phyloP scores from a whole-genome alignment of 2,888 invertebrate genomes.

The Heliconius hortense region DNA sequence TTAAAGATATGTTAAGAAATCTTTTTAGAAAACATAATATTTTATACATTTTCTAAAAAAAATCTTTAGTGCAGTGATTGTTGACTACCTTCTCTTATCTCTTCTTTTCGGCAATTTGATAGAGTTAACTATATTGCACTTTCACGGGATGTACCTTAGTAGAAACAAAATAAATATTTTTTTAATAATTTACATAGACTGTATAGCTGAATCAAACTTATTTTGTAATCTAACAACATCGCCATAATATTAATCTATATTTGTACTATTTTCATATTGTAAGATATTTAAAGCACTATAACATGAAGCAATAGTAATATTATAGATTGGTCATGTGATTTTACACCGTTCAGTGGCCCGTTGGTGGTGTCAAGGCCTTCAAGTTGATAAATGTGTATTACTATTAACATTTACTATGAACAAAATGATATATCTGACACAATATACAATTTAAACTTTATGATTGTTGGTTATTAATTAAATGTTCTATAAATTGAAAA shows the following conservation, averaged over 20 bases:
- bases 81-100: background rate
- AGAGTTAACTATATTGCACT: background rate
- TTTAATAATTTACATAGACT: too few relatives aligned
- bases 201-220: too few relatives aligned
- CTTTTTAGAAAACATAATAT: too few relatives aligned
- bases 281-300: too few relatives aligned
- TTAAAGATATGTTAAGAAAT: too few relatives aligned
- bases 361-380: constrained; percentile 6
- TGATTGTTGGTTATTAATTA: background rate
- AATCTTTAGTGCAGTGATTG: background rate
- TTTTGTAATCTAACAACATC: too few relatives aligned
- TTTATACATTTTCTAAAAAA: background rate
- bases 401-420: background rate
- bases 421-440: background rate
- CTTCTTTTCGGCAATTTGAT: background rate
- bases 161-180: too few relatives aligned
- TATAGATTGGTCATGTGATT: constrained; percentile 8
- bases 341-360: background rate
- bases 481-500: background rate
- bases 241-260: background rate
- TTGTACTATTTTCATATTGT: background rate
- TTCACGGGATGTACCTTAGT: too few relatives aligned
- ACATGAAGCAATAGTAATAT: background rate
- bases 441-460: background rate
- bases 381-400: background rate